Evolutionary conservation across 2,888 invertebrate species (phyloP), one percentile per base, ranked within the genome.

Genomic region (Piscicola geometra): DNA sequence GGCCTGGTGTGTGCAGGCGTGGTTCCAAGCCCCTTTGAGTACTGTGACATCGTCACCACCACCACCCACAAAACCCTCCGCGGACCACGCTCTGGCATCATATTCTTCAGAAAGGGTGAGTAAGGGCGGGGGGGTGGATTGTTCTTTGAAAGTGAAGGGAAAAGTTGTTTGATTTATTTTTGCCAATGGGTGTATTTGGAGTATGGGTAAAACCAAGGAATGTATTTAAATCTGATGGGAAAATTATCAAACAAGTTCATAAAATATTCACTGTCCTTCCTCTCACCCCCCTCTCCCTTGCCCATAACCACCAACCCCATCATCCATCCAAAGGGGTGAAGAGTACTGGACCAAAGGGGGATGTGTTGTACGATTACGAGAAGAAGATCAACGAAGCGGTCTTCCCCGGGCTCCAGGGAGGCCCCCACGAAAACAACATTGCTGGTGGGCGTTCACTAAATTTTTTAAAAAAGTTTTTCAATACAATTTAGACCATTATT

Each of bases 371-470:
- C 84, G 94, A 97, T 82, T 86, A 94, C 68, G 96, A 95, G 86
- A 88, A 87, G 80, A 91, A 89, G 84, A 93, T 99, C 83, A 95
- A 97, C 86, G 89, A 90, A 82, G 91, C 93, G 1, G 94, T 95
- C 77, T 95, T 95, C 86, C 94, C 94, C 0, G 93, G 94, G 0
- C 88, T 99, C 69, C 98, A 99, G 87, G 98, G 98, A 64, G 98
- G 98, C 0, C 98, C 98, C 0, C 98, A 98, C 84, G 95, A 97
- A 83, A 91, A 98, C 85, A 90, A 94, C n/a, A 96, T 99, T 80
- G 95, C 93, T 3, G 97, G 90, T 78, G 92, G n/a, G 75, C 70
- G 21, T 28, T 18, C 15, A n/a, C n/a, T n/a, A n/a, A n/a, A n/a
- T n/a, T n/a, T n/a, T n/a, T n/a, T n/a, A n/a, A n/a, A n/a, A n/a